Conservation (phyloP, 2,797 vertebrate species). For the Platalea minor region DNA sequence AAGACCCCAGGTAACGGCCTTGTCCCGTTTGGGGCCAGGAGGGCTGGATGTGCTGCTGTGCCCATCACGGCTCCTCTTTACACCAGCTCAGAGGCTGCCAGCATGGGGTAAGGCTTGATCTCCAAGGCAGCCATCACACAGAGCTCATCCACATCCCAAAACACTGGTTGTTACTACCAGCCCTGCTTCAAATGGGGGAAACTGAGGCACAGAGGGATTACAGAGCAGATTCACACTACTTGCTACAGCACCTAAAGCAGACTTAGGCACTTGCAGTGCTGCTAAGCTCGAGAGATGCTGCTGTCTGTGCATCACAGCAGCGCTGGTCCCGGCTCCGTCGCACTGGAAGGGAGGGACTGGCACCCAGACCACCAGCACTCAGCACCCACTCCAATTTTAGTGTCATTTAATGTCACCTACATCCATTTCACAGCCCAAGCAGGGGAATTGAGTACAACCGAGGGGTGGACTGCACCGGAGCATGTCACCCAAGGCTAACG, state of each 20-base stretch:
- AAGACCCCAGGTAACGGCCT: neutral
- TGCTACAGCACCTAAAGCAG: neutral
- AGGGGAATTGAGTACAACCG: neutral
- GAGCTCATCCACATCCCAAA: neutral
- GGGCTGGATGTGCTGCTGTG: too few species aligned
- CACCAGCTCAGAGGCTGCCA: neutral
- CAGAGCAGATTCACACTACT: neutral
- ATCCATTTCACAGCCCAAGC: rapidly evolving
- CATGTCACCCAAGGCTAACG: rapidly evolving
- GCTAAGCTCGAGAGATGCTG: too few species aligned
- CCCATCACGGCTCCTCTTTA: neutral
- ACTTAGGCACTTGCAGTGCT: rapidly evolving
- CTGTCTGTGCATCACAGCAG: neutral
- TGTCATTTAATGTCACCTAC: neutral
- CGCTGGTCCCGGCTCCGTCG: neutral
- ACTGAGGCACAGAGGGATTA: neutral
- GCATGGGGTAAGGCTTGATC: neutral
- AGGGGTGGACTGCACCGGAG: neutral
- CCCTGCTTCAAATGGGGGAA: neutral
- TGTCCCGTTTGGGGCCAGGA: neutral
- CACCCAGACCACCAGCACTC: neutral
- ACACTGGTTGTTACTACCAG: neutral
- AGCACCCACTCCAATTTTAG: neutral
- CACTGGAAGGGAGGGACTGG: rapidly evolving
- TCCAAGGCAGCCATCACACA: neutral